Evolutionary conservation across 1,140 invertebrate genomes (phyloP), one percentile per base, ranked within the genome.

Genomic region (Sminthurinus signatus): DNA sequence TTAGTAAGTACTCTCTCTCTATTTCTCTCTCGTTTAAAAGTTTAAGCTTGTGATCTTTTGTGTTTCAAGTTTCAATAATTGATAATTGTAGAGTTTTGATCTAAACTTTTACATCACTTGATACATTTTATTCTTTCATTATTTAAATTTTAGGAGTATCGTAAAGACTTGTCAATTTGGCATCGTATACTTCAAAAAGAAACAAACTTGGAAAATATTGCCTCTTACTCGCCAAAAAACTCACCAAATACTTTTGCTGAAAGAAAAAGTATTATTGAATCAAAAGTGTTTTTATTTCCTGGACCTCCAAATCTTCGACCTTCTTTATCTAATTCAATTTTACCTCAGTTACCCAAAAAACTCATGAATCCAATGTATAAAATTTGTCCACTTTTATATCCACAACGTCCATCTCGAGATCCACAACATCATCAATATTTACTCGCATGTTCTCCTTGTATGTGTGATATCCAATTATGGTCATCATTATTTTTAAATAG

Each of bases 331-430:
- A 8, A 10, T n/a, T 36, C 60, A 29, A 15, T 21, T 10, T 32
- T 62, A 21, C 51, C 56, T 0, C 23, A 39, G 15, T 43, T 70
- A 1, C 65, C 68, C 14, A 14, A 28, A 32, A 36, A 29, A n/a
- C 61, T 71, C 32, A n/a, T 56, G 0, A 71, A 71, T 64, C 64
- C 66, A 15, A 39, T 71, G 43, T 71, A 65, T 43, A 68, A 64
- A 50, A 23, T 71, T 8, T 60, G 64, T 28, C 27, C 58, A 12
- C 43, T 71, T 10, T 54, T 71, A 28, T 42, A 56, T 39, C 69
- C 65, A 29, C 39, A 59, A 42, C 17, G 2, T 1, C 17, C 12
- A 0, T 31, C 31, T 12, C 61, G 19, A 27, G n/a, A 12, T 31
- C 54, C 39, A 28, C 14, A 56, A 2, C 19, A 58, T 14, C 4